These are phyloP conservation scores for Tringa solitaria DNA, from an alignment of 2,113 vertebrate genomes.

Conservation along the genomic window DNA sequence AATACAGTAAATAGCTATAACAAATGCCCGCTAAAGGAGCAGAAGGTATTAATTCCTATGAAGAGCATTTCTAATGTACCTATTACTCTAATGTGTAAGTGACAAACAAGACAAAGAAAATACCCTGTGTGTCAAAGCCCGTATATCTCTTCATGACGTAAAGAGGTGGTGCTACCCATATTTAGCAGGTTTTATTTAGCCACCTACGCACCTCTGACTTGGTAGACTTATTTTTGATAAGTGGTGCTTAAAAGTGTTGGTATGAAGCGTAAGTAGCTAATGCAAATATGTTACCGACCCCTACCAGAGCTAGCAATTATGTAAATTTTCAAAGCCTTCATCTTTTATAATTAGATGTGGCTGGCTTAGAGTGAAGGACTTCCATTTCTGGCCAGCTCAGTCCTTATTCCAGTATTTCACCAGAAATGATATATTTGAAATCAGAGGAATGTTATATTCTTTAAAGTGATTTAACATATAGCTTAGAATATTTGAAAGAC, in stretches of 20 bases:
- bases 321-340: conserved; percentile 81
- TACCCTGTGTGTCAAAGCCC: conserved; percentile 64
- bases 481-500: conserved; percentile 48
- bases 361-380: conserved; percentile 72
- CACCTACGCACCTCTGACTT: conserved; percentile 77
- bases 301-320: conserved; percentile 81
- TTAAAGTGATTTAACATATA: conserved; percentile 46
- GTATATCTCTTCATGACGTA: conserved; percentile 38
- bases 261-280: conserved; percentile 83
- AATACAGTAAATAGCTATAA: conserved; percentile 11
- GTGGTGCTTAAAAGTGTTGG: conserved; percentile 81
- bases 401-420: conserved; percentile 52
- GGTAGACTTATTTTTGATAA: conserved; percentile 78
- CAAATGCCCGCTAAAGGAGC: conserved; percentile 20
- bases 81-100: conserved; percentile 56
- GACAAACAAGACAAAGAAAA: conserved; percentile 64
- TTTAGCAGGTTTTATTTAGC: conserved; percentile 77
- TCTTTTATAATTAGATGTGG: conserved; percentile 82
- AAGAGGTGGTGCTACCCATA: conserved; percentile 62
- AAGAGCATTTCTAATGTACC: conserved; percentile 56
- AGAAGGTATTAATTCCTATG: conserved; percentile 51
- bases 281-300: conserved; percentile 85
- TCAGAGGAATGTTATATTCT: conserved; percentile 54
- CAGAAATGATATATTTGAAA: conserved; percentile 59
- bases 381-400: conserved; percentile 57